A percentile compares a stretch with the other conserved stretches of the same genome.
These are phyloP conservation scores for Paralichthys olivaceus DNA, from an alignment of 2,113 vertebrate genomes.

Conservation along the genomic window DNA sequence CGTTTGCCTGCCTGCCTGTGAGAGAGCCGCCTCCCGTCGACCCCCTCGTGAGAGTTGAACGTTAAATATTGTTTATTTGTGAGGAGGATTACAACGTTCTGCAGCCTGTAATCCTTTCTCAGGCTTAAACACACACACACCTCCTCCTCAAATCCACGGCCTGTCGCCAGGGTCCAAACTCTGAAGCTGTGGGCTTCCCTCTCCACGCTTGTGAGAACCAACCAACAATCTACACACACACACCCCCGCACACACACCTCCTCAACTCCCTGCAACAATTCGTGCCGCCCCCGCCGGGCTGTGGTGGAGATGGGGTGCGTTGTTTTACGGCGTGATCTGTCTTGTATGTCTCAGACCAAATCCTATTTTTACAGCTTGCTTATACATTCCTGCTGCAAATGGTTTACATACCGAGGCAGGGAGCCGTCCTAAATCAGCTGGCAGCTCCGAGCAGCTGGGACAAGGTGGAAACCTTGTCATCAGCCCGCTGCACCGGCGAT, in stretches of 20 bases:
- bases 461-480: conserved; percentile 88
- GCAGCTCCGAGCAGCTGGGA: conserved; percentile 87
- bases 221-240: conserved; percentile 5
- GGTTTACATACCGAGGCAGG: conserved; percentile 92
- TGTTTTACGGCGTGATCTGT: conserved; percentile 88
- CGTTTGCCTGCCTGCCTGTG: conserved; percentile 26
- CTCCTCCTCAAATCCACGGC: conserved; percentile 83
- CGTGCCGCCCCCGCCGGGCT: conserved; percentile 68
- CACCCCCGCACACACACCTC: not conserved
- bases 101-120: conserved; percentile 81
- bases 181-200: conserved; percentile 78
- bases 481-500: conserved; percentile 78
- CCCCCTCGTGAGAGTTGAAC: conserved; percentile 50
- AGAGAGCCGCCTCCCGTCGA: conserved; percentile 39
- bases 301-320: conserved; percentile 83
- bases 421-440: conserved; percentile 94
- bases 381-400: conserved; percentile 91
- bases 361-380: conserved; percentile 96
- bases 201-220: conserved; percentile 37
- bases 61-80: conserved; percentile 74
- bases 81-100: conserved; percentile 66
- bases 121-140: conserved; percentile 88
- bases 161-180: conserved; percentile 84
- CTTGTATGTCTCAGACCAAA: conserved; percentile 87
- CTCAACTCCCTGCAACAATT: not conserved